These are phyloP conservation scores for Acanthis flammea DNA, from an alignment of 2,797 vertebrate genomes.

Conservation along the genomic window DNA sequence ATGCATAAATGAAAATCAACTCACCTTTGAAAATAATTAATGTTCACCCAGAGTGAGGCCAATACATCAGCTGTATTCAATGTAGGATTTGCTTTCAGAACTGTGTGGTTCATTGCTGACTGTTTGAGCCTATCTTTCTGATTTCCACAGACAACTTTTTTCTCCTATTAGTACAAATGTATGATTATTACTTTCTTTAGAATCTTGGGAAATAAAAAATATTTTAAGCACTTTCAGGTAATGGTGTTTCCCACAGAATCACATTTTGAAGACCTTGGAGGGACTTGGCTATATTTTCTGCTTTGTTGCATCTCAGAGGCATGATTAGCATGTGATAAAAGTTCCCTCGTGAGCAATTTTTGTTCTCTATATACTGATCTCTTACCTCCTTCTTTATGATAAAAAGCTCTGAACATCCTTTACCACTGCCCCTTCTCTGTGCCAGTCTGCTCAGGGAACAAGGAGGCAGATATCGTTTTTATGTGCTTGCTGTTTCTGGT, in stretches of 20 bases:
- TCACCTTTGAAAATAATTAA: conserved; percentile 38
- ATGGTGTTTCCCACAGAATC: conserved; percentile 43
- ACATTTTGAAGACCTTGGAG: not conserved
- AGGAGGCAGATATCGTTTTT: not conserved
- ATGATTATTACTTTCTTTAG: not conserved
- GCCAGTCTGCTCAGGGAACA: not conserved
- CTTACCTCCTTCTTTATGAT: not conserved
- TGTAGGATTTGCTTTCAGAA: conserved; percentile 31
- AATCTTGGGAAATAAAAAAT: not conserved
- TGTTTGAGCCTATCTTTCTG: conserved; percentile 27
- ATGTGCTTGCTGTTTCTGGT: not conserved
- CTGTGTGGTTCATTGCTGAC: not conserved
- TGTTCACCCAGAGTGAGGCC: not conserved
- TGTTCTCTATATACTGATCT: not conserved
- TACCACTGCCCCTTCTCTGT: not conserved
- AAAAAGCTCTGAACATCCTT: not conserved
- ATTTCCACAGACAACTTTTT: not conserved
- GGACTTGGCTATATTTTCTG: not conserved
- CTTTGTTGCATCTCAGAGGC: not conserved
- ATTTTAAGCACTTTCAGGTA: conserved; percentile 46
- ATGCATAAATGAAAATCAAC: not conserved
- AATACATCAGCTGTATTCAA: conserved; percentile 27
- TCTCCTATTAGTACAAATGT: not conserved
- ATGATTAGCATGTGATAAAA: conserved; percentile 5
- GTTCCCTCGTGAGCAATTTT: not conserved